Conservation (phyloP, 1,140 invertebrate genomes). For the Sitodiplosis mosellana region DNA sequence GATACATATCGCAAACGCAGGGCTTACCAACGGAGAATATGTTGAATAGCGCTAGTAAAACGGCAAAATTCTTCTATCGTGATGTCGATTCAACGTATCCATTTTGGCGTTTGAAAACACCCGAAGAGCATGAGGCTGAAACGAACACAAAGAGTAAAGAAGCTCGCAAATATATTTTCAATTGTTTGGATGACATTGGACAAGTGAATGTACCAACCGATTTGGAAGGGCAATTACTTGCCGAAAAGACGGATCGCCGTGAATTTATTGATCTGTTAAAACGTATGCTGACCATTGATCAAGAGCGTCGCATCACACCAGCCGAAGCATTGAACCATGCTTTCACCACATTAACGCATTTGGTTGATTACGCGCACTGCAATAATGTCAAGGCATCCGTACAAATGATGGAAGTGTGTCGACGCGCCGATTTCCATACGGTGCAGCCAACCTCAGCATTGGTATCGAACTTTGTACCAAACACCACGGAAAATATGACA, state of each 20-base stretch:
- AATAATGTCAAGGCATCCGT: conserved; percentile 89
- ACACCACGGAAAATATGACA: conserved; percentile 65
- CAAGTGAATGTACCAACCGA: conserved; percentile 95
- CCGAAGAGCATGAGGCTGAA: conserved; percentile 95
- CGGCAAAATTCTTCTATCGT: conserved; percentile 95
- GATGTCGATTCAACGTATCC: conserved; percentile 93
- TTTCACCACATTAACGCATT: conserved; percentile 81
- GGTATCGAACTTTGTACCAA: conserved; percentile 51
- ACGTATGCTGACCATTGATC: conserved; percentile 94
- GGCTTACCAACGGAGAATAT: conserved; percentile 95
- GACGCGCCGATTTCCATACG: conserved; percentile 41
- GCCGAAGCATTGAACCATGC: conserved; percentile 88
- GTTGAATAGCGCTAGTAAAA: conserved; percentile 97
- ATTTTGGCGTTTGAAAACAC: conserved; percentile 94
- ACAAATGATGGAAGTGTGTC: conserved; percentile 88
- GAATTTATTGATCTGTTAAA: conserved; percentile 96
- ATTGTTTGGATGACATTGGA: conserved; percentile 97
- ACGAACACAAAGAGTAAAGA: conserved; percentile 98
- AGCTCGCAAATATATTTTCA: conserved; percentile 98
- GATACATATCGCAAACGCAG: conserved; percentile 48
- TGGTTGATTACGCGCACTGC: conserved; percentile 91
- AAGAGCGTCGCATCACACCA: conserved; percentile 87
- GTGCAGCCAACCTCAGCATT: conserved; percentile 43
- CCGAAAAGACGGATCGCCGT: conserved; percentile 87
- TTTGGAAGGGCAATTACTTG: conserved; percentile 82